These are phyloP conservation scores for Galbula dea DNA, from an alignment of 2,113 vertebrate species.

Conservation along the genomic window DNA sequence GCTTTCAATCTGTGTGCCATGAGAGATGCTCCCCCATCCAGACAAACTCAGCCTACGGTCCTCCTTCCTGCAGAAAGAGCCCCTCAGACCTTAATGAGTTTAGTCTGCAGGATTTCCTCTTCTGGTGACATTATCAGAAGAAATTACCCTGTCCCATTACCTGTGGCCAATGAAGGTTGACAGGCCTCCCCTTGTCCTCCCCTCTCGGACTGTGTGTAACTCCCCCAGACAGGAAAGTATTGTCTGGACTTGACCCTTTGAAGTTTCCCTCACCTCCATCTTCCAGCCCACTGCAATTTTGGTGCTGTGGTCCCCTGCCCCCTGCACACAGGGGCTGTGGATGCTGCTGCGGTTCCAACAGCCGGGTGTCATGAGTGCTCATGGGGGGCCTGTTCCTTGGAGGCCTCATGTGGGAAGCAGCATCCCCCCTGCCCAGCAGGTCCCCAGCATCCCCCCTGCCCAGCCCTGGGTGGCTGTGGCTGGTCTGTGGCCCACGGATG, in stretches of 20 bases:
- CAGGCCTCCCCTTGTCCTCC: constrained; percentile 62
- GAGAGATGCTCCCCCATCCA: not conserved
- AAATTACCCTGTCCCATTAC: constrained; percentile 76
- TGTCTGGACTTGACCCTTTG: constrained; percentile 73
- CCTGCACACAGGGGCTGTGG: not conserved
- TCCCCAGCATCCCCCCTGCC: constrained; percentile 12
- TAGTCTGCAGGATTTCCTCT: constrained; percentile 85
- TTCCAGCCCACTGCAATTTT: not conserved
- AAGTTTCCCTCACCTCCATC: constrained; percentile 68
- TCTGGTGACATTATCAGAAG: constrained; percentile 79
- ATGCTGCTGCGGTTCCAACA: not conserved
- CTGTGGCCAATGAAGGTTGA: constrained; percentile 74
- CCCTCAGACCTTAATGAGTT: constrained; percentile 80
- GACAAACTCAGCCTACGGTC: not conserved
- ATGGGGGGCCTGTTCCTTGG: accelerated
- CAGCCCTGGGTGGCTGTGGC: not conserved
- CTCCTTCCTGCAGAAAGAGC: constrained; percentile 4
- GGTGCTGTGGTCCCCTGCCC: not conserved
- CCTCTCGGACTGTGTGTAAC: not conserved
- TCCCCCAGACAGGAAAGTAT: constrained; percentile 68
- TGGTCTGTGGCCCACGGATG: not conserved
- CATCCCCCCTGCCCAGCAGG: too few relatives aligned
- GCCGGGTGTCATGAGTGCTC: accelerated
- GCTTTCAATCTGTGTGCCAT: not conserved
- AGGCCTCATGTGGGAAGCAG: too few relatives aligned